Percentiles rank a stretch among this genome's conserved stretches.
These are phyloP conservation scores for Etheostoma spectabile DNA, from an alignment of 2,113 vertebrate genomes.

Conservation along the genomic window DNA sequence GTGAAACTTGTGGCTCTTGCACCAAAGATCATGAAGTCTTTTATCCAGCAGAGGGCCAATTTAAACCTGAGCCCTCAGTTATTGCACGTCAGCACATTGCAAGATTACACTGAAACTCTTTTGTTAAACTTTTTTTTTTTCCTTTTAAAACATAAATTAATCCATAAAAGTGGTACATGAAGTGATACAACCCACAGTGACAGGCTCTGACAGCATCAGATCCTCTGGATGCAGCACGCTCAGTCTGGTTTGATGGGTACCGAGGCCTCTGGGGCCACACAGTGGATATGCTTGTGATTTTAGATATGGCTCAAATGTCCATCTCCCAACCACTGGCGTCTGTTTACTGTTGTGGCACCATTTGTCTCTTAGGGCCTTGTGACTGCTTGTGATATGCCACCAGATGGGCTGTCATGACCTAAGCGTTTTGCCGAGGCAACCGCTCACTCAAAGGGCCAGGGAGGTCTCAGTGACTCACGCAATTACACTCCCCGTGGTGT, in stretches of 20 bases:
- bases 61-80: conserved; percentile 22
- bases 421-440: conserved; percentile 61
- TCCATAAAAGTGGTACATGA: background rate
- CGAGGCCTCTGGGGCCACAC: conserved; percentile 22
- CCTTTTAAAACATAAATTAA: background rate
- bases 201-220: conserved; percentile 7
- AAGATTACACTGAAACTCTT: background rate
- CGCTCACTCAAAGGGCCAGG: conserved; percentile 55
- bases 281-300: conserved; percentile 54
- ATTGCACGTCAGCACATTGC: conserved; percentile 7
- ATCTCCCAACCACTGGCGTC: conserved; percentile 9
- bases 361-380: conserved; percentile 66
- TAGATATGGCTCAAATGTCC: conserved; percentile 46
- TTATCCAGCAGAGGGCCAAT: conserved; percentile 67
- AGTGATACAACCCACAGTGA: background rate
- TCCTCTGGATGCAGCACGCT: conserved; percentile 6
- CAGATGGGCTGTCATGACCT: conserved; percentile 77
- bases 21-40: conserved; percentile 18
- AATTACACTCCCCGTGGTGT: conserved; percentile 60
- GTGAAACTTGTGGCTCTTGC: background rate
- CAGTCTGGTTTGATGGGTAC: conserved; percentile 1
- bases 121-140: background rate
- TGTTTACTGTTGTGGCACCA: conserved; percentile 47
- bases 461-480: conserved; percentile 66
- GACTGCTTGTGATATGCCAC: conserved; percentile 61